Evolutionary conservation across 2,113 vertebrate genomes (phyloP).

Genomic region (Nothoprocta pentlandii): DNA sequence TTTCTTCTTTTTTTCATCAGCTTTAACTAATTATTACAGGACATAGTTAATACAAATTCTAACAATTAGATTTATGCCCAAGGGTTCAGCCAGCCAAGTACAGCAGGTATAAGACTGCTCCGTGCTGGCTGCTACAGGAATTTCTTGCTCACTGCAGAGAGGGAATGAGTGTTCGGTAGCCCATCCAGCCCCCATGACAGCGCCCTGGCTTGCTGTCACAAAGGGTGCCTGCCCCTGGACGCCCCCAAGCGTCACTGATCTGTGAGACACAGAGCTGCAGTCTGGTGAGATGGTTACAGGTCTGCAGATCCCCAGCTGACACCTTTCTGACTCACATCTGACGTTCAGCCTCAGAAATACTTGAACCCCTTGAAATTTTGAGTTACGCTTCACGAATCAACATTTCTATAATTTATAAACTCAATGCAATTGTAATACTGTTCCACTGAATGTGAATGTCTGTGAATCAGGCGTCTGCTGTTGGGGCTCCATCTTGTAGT

Average conservation of each 20-base stretch:
- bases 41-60: not conserved
- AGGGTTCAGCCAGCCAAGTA: not conserved
- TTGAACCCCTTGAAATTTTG: slow-evolving; percentile 57
- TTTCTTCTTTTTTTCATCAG: not conserved
- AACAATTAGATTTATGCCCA: not conserved
- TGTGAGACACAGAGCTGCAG: not conserved
- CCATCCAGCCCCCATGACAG: not conserved
- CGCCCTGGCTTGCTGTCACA: not conserved
- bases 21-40: not conserved
- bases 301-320: slow-evolving; percentile 34
- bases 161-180: not conserved
- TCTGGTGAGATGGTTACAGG: slow-evolving; percentile 15
- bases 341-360: slow-evolving; percentile 46
- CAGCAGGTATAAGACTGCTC: not conserved
- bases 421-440: not conserved
- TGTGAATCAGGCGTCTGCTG: slow-evolving; percentile 53
- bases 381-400: slow-evolving; percentile 36
- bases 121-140: not conserved
- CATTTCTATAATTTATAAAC: slow-evolving; percentile 51
- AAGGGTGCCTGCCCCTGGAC: not conserved
- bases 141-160: not conserved
- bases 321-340: slow-evolving; percentile 57
- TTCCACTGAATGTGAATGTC: not conserved
- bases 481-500: slow-evolving; percentile 5
- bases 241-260: not conserved